Conservation (phyloP, 1,140 invertebrate species). For the Leucophenga varia region DNA sequence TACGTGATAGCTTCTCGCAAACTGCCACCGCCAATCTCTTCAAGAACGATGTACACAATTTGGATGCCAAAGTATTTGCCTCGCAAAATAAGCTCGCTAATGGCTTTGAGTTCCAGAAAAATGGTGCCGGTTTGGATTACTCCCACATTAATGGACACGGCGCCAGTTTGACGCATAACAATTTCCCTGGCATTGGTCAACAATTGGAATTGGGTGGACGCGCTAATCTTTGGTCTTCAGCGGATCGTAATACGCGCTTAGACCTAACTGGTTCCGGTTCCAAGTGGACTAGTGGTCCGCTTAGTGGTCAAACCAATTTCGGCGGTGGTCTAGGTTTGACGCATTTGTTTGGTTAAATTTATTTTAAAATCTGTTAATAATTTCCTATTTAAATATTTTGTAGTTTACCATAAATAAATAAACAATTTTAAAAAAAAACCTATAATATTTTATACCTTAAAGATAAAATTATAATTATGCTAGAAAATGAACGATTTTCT, state of each 20-base stretch:
- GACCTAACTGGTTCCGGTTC: conserved; percentile 4
- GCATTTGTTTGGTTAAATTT: conserved; percentile 12
- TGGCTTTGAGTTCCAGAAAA: conserved; percentile 42
- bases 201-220: conserved; percentile 33
- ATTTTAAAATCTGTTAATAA: too few species aligned
- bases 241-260: conserved; percentile 2
- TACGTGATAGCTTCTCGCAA: conserved; percentile 9
- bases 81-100: conserved; percentile 45
- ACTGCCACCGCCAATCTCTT: conserved; percentile 19
- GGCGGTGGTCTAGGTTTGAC: conserved; percentile 16
- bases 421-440: too few species aligned
- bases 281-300: conserved; percentile 17
- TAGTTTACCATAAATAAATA: too few species aligned
- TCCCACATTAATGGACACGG: conserved; percentile 40
- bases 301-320: conserved; percentile 11
- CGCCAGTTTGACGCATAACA: conserved; percentile 38
- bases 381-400: too few species aligned
- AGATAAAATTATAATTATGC: too few species aligned
- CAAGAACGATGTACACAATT: conserved; percentile 36
- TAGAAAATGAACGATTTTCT: too few species aligned
- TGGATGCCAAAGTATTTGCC: conserved; percentile 44
- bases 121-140: conserved; percentile 39
- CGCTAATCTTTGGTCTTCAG: conserved; percentile 36
- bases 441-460: too few species aligned
- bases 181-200: conserved; percentile 42